Evolutionary conservation across 92 coral and sea anemone genomes (phyloP), one percentile per base, ranked within the genome.

Genomic region (Phenganax stokvisi): DNA sequence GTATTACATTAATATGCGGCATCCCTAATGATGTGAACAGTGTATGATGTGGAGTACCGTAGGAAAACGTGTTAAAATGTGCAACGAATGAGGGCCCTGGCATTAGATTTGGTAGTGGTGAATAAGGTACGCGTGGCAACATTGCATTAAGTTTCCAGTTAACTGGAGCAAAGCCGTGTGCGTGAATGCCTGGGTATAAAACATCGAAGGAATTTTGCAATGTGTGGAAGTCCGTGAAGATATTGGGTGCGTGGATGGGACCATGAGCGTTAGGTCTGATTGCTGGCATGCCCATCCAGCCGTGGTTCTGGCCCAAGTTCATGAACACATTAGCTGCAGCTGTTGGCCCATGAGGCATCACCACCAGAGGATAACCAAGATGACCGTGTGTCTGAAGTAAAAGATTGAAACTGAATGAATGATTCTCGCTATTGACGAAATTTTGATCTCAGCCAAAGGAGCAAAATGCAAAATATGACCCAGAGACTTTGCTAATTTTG

Each of bases 221-320:
- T 47, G 83, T 63, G 31, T 79, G 83, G 62, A 79, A 79, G 69
- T 79, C 83, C 37, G 83, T 54, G 31, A 79, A 79, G 16, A 79
- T 54, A 29, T 79, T 79, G 27, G 83, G 74, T 65, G 74, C 72
- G 20, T 79, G 83, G 3, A 63, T 53, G 1, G 83, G 83, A 4
- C 83, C 83, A 54, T 79, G 83, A 3, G 69, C 37, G 57, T 65
- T 54, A 60, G 83, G 83, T n/a, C 57, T 67, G 59, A 79, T 79
- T 28, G 83, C 83, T 6, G 83, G 83, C 83, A 65, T 65, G 20
- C 83, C 83, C 56, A 79, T 54, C 83, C 83, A 79, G 53, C 83
- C 83, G n/a, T 64, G 83, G 62, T 79, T 79, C 56, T 62, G 72
- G 16, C 83, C 83, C 16, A 79, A 37, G 83, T 79, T 79, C 83